Evolutionary conservation across 2,113 vertebrate genomes (phyloP).

Genomic region (Vidua macroura): DNA sequence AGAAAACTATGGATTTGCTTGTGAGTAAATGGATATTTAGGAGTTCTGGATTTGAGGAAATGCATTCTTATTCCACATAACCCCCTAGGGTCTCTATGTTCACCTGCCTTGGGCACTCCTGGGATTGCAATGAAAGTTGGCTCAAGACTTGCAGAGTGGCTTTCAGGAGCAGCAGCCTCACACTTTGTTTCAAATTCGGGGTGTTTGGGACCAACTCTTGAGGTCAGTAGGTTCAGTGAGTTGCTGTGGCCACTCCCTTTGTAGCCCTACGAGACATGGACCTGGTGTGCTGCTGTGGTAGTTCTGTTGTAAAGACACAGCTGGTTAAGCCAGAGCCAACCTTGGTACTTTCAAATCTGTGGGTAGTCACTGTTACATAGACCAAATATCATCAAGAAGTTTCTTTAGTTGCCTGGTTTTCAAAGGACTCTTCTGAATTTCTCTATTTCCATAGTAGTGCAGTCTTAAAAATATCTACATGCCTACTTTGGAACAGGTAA

Average conservation of each 20-base stretch:
- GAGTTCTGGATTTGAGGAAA: not conserved
- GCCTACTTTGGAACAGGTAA: not conserved
- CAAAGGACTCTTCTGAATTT: not conserved
- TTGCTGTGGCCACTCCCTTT: not conserved
- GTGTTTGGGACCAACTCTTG: not conserved
- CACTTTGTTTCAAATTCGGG: not conserved
- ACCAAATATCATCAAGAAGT: not conserved
- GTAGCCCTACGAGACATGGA: not conserved
- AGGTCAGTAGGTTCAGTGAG: not conserved
- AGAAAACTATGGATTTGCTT: not conserved
- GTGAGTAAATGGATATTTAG: not conserved
- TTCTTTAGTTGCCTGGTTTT: not conserved
- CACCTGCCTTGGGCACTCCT: not conserved
- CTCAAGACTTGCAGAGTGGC: not conserved
- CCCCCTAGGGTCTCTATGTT: not conserved
- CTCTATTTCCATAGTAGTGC: not conserved
- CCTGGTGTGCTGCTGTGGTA: not conserved
- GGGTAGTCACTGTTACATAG: not conserved
- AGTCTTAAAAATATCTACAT: rapidly evolving
- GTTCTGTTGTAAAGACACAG: not conserved
- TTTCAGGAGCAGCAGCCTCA: not conserved
- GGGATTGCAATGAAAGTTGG: not conserved
- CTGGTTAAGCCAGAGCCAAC: not conserved
- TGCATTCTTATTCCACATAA: not conserved
- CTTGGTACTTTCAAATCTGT: not conserved